Base-by-base conservation (phyloP, 2,797 vertebrate species). In the Falco novaeseelandiae region DNA sequence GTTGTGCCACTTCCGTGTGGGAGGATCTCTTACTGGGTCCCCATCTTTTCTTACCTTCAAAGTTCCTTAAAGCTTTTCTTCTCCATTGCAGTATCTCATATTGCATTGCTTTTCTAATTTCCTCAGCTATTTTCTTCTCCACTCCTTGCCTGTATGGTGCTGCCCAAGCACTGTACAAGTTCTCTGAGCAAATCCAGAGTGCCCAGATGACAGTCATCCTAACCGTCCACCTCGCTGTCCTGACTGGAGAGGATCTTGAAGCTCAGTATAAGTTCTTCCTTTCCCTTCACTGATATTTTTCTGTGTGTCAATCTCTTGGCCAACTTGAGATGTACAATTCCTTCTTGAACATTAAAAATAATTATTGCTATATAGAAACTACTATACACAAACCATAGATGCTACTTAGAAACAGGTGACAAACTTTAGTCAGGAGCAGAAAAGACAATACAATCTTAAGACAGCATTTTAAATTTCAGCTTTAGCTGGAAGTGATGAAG, bases 221-320 rank as follows among this genome's bases (percentile, higher is more conserved):
- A 38, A 65, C 7, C 86, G 62, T 26, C 67, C 44, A 20, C 26
- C 15, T 10, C 57, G 16, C 36, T 40, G 40, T n/a, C 26, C 61
- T 61, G 46, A 8, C 0, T 19, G 49, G 15, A 78, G 25, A 0
- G 1, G 9, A 15, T 55, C 51, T 70, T 2, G 1, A 69, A 73
- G 29, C 10, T 10, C 42, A n/a, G 3, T 26, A 3, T 25, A 32
- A 55, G 34, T 72, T 78, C 3, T 1, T 83, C 71, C 29, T 48
- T 84, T 49, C 58, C 38, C 21, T 82, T 73, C 55, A 34, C 54
- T 40, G 26, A 13, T 55, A 55, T 74, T 48, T 65, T 59, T 36
- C 40, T 65, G 5, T 38, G 27, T 70, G 9, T 76, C 63, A 4
- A 2, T 40, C 26, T 81, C 40, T 77, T 62, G 40, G 49, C 19